phyloP scores from a whole-genome alignment of 1,140 invertebrate species.

The Calycopis cecrops region DNA sequence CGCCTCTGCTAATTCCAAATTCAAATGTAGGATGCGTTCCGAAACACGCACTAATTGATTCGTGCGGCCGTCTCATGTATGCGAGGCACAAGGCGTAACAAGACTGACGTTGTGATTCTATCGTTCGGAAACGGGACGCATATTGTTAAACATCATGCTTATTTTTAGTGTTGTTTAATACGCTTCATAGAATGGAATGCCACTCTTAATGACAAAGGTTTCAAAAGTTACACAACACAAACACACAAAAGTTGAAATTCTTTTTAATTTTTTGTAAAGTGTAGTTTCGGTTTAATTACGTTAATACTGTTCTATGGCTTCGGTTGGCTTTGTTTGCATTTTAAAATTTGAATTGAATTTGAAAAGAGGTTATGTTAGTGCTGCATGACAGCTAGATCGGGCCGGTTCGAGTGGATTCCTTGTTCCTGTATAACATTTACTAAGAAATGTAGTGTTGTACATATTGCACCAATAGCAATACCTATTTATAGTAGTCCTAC shows the following conservation, averaged over 20 bases:
- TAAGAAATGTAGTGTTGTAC: too few relatives aligned
- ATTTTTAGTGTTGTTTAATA: slow-evolving; percentile 59
- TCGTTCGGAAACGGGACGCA: slow-evolving; percentile 50
- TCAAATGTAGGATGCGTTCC: slow-evolving; percentile 32
- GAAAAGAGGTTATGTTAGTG: too few relatives aligned
- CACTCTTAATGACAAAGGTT: slow-evolving; percentile 32
- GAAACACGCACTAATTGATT: slow-evolving; percentile 40
- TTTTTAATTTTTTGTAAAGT: slow-evolving; percentile 1
- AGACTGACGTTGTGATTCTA: slow-evolving; percentile 47
- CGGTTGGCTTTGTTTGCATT: too few relatives aligned
- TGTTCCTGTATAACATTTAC: too few relatives aligned
- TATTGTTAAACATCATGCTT: slow-evolving; percentile 66
- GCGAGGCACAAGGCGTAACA: slow-evolving; percentile 40
- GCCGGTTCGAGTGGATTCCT: too few relatives aligned
- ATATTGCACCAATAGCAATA: too few relatives aligned
- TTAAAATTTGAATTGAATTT: too few relatives aligned
- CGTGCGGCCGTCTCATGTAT: slow-evolving; percentile 42
- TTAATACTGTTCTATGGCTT: neutral
- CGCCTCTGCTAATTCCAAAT: slow-evolving; percentile 22
- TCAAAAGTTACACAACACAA: slow-evolving; percentile 32
- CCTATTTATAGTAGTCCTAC: too few relatives aligned
- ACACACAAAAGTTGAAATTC: slow-evolving; percentile 13
- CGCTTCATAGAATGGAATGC: slow-evolving; percentile 45
- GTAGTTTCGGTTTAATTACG: neutral
- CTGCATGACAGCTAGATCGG: too few relatives aligned